Conservation (phyloP, 2,797 vertebrate genomes). For the Chrosomus eos region DNA sequence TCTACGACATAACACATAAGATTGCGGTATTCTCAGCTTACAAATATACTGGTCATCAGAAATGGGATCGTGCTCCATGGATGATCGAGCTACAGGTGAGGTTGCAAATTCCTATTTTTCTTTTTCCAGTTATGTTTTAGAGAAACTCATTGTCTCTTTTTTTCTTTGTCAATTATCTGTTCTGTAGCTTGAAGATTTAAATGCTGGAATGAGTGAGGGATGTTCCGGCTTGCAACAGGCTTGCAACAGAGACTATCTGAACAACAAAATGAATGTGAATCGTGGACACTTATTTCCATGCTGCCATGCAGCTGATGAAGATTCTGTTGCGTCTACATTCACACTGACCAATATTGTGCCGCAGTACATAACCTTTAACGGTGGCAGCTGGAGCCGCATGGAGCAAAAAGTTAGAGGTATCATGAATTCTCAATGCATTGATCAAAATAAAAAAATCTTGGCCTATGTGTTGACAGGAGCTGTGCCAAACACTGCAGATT, state of each 20-base stretch:
- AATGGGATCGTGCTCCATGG: background rate
- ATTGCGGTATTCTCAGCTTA: background rate
- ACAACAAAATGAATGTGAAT: background rate
- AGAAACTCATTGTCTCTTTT: background rate
- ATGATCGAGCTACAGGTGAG: background rate
- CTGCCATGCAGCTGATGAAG: background rate
- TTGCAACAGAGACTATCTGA: fast-evolving
- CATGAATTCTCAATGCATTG: background rate
- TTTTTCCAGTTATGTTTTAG: too few relatives aligned
- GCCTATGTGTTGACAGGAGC: background rate
- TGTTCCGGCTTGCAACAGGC: too few relatives aligned
- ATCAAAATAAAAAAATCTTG: background rate
- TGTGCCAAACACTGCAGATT: background rate
- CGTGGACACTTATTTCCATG: background rate
- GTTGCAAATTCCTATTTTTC: background rate
- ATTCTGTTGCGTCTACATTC: background rate
- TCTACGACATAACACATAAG: background rate
- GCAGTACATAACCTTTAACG: fast-evolving
- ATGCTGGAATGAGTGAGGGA: too few relatives aligned
- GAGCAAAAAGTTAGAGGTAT: background rate
- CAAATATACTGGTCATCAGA: background rate
- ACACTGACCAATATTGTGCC: background rate
- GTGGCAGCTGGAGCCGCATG: background rate
- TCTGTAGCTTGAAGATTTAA: background rate
- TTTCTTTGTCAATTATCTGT: background rate